phyloP scores from a whole-genome alignment of 2,113 vertebrate species.

The Calidris pygmaea region DNA sequence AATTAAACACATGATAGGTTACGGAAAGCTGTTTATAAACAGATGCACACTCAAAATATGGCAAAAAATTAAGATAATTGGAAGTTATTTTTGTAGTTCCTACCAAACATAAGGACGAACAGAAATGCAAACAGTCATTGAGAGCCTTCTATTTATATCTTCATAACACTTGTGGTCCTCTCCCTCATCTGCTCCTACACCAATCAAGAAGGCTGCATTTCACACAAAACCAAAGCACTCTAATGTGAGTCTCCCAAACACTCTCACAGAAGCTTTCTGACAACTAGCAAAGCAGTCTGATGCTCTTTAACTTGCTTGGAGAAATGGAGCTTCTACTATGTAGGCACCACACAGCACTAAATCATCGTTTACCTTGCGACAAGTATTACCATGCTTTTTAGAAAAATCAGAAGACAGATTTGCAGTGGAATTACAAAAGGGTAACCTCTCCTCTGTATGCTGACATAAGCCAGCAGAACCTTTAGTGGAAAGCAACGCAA shows the following conservation, averaged over 20 bases:
- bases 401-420: neutral
- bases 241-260: neutral
- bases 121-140: neutral
- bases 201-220: neutral
- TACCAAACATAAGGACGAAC: neutral
- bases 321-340: neutral
- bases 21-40: slow-evolving; percentile 39
- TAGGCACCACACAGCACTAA: neutral
- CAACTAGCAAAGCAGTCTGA: neutral
- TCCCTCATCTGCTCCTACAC: neutral
- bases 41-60: neutral
- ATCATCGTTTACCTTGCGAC: neutral
- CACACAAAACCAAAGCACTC: neutral
- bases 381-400: neutral
- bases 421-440: neutral
- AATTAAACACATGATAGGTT: neutral
- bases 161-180: neutral
- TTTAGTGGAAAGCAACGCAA: neutral
- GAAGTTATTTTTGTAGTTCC: neutral
- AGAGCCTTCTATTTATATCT: neutral
- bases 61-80: neutral
- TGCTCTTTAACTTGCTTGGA: neutral
- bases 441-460: neutral
- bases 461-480: neutral
- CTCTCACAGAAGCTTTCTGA: neutral